phyloP scores from a whole-genome alignment of 2,113 vertebrate genomes.

The Melanostigma gelatinosum region DNA sequence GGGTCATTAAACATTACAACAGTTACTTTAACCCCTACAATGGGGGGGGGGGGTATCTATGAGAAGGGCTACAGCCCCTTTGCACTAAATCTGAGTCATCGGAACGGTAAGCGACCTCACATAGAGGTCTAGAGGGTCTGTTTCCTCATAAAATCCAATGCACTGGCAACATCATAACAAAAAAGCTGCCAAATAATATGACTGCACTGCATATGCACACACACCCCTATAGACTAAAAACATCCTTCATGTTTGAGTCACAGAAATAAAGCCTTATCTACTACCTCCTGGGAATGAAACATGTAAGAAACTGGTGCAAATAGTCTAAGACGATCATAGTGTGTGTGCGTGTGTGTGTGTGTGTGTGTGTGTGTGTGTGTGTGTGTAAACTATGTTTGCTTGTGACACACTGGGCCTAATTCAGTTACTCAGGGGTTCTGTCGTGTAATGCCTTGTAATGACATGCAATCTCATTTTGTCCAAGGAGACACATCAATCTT shows the following conservation, averaged over 20 bases:
- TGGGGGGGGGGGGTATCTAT: not conserved
- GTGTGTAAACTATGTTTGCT: slow-evolving; percentile 40
- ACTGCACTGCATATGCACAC: not conserved
- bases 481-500: slow-evolving; percentile 80
- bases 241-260: not conserved
- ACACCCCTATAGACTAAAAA: not conserved
- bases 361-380: slow-evolving; percentile 22
- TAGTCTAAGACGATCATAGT: slow-evolving; percentile 27
- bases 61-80: not conserved
- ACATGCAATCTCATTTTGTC: slow-evolving; percentile 78
- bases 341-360: slow-evolving; percentile 26
- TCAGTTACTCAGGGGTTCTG: slow-evolving; percentile 75
- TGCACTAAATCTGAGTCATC: too few species aligned
- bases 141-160: not conserved
- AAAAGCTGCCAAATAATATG: not conserved
- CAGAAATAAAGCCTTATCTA: slow-evolving; percentile 10
- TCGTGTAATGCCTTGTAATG: slow-evolving; percentile 77
- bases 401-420: slow-evolving; percentile 70
- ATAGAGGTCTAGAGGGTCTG: not conserved
- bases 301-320: slow-evolving; percentile 35
- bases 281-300: slow-evolving; percentile 21
- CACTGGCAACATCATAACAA: not conserved
- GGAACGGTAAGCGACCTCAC: too few species aligned
- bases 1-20: slow-evolving; percentile 1
- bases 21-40: not conserved